Percentiles rank a stretch among this genome's conserved stretches.
phyloP scores from a whole-genome alignment of 2,797 vertebrate species.

The Pteronotus mesoamericanus region DNA sequence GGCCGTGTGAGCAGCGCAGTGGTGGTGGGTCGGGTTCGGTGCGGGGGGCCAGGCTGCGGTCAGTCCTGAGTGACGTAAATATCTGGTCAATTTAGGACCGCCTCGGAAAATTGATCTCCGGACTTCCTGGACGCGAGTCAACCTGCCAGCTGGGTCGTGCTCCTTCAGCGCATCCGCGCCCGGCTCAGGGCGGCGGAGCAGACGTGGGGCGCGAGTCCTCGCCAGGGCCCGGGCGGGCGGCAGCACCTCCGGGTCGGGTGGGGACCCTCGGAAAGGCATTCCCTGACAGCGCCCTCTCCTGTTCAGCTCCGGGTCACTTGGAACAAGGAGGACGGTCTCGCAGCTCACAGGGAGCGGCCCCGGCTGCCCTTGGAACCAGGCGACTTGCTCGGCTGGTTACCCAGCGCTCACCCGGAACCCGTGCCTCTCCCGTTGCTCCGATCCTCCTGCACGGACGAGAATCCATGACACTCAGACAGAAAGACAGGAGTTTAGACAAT shows the following conservation, averaged over 20 bases:
- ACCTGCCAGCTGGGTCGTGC: fast-evolving
- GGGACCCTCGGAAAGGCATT: background rate
- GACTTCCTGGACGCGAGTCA: fast-evolving
- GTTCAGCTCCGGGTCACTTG: fast-evolving
- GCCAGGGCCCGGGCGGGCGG: background rate
- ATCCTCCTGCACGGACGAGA: background rate
- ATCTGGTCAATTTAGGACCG: too few relatives aligned
- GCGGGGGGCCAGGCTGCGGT: too few relatives aligned
- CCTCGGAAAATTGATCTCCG: background rate
- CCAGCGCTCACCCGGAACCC: too few relatives aligned
- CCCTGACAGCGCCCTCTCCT: fast-evolving
- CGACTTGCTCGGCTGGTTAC: fast-evolving
- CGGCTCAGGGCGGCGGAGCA: fast-evolving
- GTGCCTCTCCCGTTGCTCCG: background rate
- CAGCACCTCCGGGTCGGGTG: background rate
- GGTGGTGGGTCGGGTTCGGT: too few relatives aligned
- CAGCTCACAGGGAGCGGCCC: fast-evolving
- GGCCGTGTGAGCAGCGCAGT: fast-evolving
- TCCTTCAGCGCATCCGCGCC: background rate
- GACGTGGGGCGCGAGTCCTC: fast-evolving
- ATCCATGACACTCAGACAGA: background rate
- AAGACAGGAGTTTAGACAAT: background rate
- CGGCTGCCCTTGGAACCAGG: fast-evolving
- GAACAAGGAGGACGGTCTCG: too few relatives aligned
- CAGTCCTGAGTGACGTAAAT: too few relatives aligned